These are phyloP conservation scores for Monomorium pharaonis DNA, from an alignment of 1,140 invertebrate species.

Conservation along the genomic window DNA sequence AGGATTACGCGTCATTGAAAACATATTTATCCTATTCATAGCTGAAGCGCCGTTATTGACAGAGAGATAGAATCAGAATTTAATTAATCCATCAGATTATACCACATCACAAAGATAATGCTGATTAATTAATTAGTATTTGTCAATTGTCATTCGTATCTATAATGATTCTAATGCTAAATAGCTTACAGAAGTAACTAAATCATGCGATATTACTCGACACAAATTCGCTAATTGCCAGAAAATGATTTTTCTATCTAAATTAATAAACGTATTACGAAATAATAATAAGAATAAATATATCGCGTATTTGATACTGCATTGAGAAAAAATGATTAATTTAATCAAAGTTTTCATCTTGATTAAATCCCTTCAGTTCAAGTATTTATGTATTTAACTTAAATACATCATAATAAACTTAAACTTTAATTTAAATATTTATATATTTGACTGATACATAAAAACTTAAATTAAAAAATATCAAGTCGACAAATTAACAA, in stretches of 20 bases:
- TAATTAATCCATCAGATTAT: slow-evolving; percentile 37
- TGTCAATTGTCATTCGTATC: slow-evolving; percentile 23
- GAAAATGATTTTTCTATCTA: neutral
- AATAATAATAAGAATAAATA: neutral
- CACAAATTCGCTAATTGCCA: neutral
- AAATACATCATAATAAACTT: too few relatives aligned
- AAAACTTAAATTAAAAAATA: too few relatives aligned
- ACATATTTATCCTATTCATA: neutral
- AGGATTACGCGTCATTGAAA: neutral
- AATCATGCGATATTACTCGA: slow-evolving; percentile 9
- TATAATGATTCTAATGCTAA: slow-evolving; percentile 33
- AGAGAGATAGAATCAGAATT: slow-evolving; percentile 39
- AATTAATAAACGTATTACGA: neutral
- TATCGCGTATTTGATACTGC: neutral
- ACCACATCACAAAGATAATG: slow-evolving; percentile 21
- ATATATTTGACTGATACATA: too few relatives aligned
- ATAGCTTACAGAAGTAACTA: neutral
- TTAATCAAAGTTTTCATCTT: too few relatives aligned
- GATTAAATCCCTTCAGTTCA: too few relatives aligned
- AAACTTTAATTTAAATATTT: too few relatives aligned
- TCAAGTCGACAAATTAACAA: too few relatives aligned
- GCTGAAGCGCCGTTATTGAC: neutral
- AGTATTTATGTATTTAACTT: too few relatives aligned
- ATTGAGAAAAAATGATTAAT: too few relatives aligned
- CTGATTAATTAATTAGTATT: slow-evolving; percentile 48